Evolutionary conservation across 2,888 invertebrate species (phyloP), one percentile per base, ranked within the genome.

Genomic region (Scaptomyza cyrtandrae): DNA sequence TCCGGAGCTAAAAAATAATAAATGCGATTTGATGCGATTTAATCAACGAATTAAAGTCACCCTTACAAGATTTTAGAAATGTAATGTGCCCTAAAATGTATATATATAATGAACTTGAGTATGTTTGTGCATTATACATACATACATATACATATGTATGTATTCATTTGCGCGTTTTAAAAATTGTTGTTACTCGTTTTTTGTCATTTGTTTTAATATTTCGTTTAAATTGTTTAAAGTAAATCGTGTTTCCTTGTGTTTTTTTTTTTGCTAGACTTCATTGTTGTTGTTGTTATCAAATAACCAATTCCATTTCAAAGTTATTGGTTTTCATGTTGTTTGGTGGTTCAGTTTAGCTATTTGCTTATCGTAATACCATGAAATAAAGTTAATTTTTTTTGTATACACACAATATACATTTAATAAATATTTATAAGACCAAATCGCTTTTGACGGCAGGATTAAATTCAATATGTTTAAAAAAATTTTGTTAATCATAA

Each of bases 381-480:
- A 80, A 82, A 67, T 75, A 52, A 65, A 67, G 58, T 85, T 48
- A 46, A 31, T 58, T 63, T 59, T 59, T 43, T 50, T 24, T 48
- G 65, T 55, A 52, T 57, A 68, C 65, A 86, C 65, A 67, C 65
- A 70, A 37, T 71, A 74, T 59, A 81, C 60, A 46, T 62, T 53
- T 66, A 59, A 49, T 78, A 83, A 59, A 54, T 79, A 72, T 54
- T 65, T 77, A 77, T 71, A 77, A 85, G 77, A 80, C 74, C 88
- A 88, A 84, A 88, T 80, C 85, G 80, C 82, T 75, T 65, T 71
- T 75, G 61, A 86, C 88, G 88, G 88, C 90, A 90, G 88, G 88
- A 88, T 75, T 84, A 73, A 84, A 90, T 88, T 88, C 79, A 71
- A 78, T 82, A 88, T 82, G 80, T 68, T 74, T 74, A n/a, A 81